These are phyloP conservation scores for Synaphobranchus kaupii DNA, from an alignment of 2,797 vertebrate genomes.

Conservation along the genomic window DNA sequence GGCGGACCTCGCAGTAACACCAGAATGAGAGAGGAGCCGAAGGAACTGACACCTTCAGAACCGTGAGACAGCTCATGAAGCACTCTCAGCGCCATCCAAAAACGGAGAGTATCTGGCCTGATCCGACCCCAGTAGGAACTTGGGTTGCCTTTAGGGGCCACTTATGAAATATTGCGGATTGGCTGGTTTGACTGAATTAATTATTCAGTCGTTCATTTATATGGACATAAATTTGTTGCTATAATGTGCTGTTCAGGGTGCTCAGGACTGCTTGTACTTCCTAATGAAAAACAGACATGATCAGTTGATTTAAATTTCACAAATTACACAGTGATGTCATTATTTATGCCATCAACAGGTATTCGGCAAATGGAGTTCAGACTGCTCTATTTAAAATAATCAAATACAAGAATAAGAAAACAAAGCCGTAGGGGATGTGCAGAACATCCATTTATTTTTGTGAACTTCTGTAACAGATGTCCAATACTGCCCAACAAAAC, in stretches of 20 bases:
- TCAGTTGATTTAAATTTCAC: neutral
- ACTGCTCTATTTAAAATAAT: neutral
- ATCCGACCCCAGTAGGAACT: neutral
- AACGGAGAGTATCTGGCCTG: neutral
- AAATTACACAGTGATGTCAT: neutral
- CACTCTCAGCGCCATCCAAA: neutral
- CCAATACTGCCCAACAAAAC: neutral
- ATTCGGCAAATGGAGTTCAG: neutral
- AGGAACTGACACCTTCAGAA: too few species aligned
- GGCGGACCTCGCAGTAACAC: neutral
- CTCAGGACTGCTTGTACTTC: neutral
- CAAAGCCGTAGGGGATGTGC: neutral
- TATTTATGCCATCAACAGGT: neutral
- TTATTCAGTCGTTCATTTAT: neutral
- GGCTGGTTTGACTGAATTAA: neutral
- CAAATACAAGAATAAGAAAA: neutral
- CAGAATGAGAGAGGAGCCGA: neutral
- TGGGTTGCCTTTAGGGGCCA: neutral
- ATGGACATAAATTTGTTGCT: neutral
- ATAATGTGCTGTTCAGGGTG: neutral
- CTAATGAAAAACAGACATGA: neutral
- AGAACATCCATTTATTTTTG: neutral
- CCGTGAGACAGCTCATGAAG: constrained; percentile 4
- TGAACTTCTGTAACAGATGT: neutral
- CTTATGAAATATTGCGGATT: neutral